Conservation (phyloP, 2,113 vertebrate species). For the Eleginops maclovinus region DNA sequence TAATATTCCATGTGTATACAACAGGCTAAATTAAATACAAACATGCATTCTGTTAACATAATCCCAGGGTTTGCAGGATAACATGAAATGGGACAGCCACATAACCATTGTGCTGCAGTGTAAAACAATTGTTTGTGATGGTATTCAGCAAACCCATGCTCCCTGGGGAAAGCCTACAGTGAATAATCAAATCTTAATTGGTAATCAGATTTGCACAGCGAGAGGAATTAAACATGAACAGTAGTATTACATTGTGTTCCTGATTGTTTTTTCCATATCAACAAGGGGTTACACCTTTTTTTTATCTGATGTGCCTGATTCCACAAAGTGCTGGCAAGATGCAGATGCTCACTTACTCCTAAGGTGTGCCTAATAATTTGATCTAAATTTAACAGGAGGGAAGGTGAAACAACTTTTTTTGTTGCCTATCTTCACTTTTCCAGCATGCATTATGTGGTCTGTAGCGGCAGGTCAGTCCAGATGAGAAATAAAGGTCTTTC, state of each 20-base stretch:
- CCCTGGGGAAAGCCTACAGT: slow-evolving; percentile 3
- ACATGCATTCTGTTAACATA: background rate
- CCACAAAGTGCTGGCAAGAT: slow-evolving; percentile 13
- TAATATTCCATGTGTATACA: too few relatives aligned
- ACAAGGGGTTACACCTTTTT: slow-evolving; percentile 15
- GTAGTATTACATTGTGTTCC: background rate
- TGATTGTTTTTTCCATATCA: slow-evolving; percentile 12
- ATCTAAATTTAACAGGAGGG: slow-evolving; percentile 12
- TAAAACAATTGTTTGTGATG: slow-evolving; percentile 32
- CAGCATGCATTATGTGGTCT: background rate
- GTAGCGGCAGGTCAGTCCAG: background rate
- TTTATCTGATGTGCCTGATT: slow-evolving; percentile 2
- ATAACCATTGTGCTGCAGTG: slow-evolving; percentile 11
- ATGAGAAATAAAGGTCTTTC: background rate
- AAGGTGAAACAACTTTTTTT: slow-evolving; percentile 22
- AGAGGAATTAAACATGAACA: slow-evolving; percentile 18
- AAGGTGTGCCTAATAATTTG: slow-evolving; percentile 5
- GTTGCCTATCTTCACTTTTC: background rate
- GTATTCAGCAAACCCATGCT: slow-evolving; percentile 10
- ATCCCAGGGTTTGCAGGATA: background rate
- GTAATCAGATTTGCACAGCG: slow-evolving; percentile 40
- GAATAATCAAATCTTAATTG: slow-evolving; percentile 16
- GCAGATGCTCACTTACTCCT: slow-evolving; percentile 9
- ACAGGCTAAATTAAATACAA: too few relatives aligned
- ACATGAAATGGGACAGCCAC: slow-evolving; percentile 19